Percentiles rank a stretch among this genome's conserved stretches.
Conservation (phyloP, 2,797 vertebrate genomes). For the Knipowitschia caucasica region DNA sequence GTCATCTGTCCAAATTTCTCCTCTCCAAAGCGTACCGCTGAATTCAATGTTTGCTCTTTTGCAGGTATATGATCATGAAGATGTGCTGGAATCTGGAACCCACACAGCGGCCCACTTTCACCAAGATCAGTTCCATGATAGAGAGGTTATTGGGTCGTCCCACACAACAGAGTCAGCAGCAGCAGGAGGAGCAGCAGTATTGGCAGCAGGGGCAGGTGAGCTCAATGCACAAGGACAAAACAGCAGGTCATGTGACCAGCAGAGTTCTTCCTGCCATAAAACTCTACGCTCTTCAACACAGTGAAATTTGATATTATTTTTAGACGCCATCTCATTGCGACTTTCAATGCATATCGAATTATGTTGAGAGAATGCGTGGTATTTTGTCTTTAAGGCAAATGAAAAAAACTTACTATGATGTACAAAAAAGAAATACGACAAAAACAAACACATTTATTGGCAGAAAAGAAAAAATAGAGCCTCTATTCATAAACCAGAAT, state of each 20-base stretch:
- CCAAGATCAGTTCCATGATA: constrained; percentile 85
- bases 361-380: not conserved
- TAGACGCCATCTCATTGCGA: not conserved
- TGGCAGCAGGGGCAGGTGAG: constrained; percentile 75
- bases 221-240: constrained; percentile 2
- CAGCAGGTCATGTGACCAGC: not conserved
- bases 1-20: constrained; percentile 14
- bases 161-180: constrained; percentile 73
- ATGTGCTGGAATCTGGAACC: constrained; percentile 94
- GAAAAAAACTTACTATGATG: too few species aligned
- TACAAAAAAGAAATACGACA: too few species aligned
- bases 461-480: not conserved
- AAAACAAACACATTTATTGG: too few species aligned
- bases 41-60: constrained; percentile 12
- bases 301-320: constrained; percentile 16
- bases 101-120: constrained; percentile 85
- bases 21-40: not conserved
- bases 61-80: constrained; percentile 92
- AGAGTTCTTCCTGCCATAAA: not conserved
- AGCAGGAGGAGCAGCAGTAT: constrained; percentile 78
- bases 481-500: not conserved
- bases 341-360: not conserved
- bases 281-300: constrained; percentile 4
- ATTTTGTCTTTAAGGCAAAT: not conserved
- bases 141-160: constrained; percentile 77